Conservation (phyloP, 2,888 invertebrate species). For the Perizoma flavofasciatum region DNA sequence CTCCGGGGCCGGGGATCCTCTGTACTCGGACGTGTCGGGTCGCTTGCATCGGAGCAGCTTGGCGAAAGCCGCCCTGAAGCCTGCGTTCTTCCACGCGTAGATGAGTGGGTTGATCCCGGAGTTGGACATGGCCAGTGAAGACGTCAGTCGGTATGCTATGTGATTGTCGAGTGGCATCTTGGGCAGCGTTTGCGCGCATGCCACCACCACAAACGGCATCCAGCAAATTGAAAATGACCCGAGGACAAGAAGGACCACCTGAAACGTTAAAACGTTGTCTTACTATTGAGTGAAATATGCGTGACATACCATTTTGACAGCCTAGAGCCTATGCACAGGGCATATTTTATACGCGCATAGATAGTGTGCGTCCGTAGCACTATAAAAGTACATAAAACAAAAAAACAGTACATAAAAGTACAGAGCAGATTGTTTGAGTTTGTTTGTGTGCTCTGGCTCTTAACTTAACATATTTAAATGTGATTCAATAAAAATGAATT, state of each 20-base stretch:
- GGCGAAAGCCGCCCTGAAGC: slow-evolving; percentile 89
- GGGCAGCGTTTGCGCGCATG: slow-evolving; percentile 84
- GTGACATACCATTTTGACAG: neutral
- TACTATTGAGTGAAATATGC: neutral
- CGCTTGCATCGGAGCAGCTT: slow-evolving; percentile 86
- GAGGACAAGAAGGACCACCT: slow-evolving; percentile 90
- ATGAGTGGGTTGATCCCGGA: slow-evolving; percentile 92
- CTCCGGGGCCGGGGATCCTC: slow-evolving; percentile 83
- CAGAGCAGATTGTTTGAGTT: too few species aligned
- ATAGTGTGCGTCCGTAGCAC: too few species aligned
- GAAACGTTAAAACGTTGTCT: slow-evolving; percentile 48
- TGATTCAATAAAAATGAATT: too few species aligned
- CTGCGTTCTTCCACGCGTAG: slow-evolving; percentile 93
- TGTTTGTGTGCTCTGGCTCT: too few species aligned
- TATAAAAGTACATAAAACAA: too few species aligned
- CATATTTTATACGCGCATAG: too few species aligned
- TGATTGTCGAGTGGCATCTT: slow-evolving; percentile 78
- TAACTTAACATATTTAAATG: too few species aligned
- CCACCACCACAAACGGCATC: slow-evolving; percentile 90
- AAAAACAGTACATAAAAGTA: too few species aligned
- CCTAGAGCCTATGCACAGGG: too few species aligned
- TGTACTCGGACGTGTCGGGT: slow-evolving; percentile 83
- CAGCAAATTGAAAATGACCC: slow-evolving; percentile 92
- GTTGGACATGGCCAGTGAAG: slow-evolving; percentile 90
- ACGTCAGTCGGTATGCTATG: slow-evolving; percentile 85